Evolutionary conservation across 2,888 invertebrate genomes (phyloP), one percentile per base, ranked within the genome.

Genomic region (Protophormia terraenovae): DNA sequence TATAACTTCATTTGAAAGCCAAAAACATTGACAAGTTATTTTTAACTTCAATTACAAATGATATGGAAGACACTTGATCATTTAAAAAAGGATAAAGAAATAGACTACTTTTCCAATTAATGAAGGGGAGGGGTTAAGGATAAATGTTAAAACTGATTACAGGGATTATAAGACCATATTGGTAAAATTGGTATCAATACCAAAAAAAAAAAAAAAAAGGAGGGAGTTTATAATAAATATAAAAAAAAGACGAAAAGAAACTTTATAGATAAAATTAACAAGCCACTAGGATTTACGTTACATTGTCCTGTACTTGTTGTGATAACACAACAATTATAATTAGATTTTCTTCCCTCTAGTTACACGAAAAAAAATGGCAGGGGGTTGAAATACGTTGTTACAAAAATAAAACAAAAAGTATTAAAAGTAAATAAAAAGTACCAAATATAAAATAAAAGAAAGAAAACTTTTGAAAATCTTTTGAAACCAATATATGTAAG

Each of bases 281-380:
- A 78, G 78, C 58, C 71, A 45, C 38, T 45, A 16, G 71, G 53
- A 80, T 38, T 80, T 80, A 58, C 55, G 32, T 77, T 83, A 58
- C 55, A 72, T 16, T 55, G 66, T 50, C 77, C 73, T 32, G 76
- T 73, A 79, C 45, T 79, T 76, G 78, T 77, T 77, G 35, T n/a
- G 86, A 86, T 86, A 86, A 86, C 50, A 67, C 58, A 76, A 55
- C 83, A 86, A 86, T 86, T 86, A 86, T 86, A 86, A 86, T 86
- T 86, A 83, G 86, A 83, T 86, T 83, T 83, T 58, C 29, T 29
- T 45, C 10, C 38, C 22, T 32, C 69, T 24, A 8, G 3, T 0
- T 1, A n/a, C 2, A 47, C 10, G 19, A 32, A 16, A 27, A 19
- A 27, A 45, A 62, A 12, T 19, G 38, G 41, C 29, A 72, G 47